These are phyloP conservation scores for Lypha dubia DNA, from an alignment of 2,888 invertebrate genomes.

Conservation along the genomic window DNA sequence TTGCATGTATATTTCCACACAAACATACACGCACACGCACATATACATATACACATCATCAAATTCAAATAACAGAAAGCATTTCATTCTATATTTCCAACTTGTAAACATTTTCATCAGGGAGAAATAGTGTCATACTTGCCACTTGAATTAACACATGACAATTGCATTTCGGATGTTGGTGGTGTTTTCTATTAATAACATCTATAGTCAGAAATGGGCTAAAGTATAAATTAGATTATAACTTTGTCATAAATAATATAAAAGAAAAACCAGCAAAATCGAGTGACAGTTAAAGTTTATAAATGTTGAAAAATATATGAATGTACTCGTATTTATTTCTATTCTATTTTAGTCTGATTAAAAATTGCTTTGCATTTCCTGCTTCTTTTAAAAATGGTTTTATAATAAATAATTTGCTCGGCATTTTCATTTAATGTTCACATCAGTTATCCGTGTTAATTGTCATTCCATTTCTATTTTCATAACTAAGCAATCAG, in stretches of 20 bases:
- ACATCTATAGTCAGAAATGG: background rate
- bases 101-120: slow-evolving; percentile 23
- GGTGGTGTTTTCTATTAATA: background rate
- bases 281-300: background rate
- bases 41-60: too few species aligned
- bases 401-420: too few species aligned
- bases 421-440: too few species aligned
- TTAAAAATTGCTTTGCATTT: too few species aligned
- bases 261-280: background rate
- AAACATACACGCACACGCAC: too few species aligned
- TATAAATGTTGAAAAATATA: background rate
- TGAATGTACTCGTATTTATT: too few species aligned
- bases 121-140: slow-evolving; percentile 22
- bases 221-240: slow-evolving; percentile 3
- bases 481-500: too few species aligned
- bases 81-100: background rate
- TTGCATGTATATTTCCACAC: background rate
- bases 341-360: too few species aligned
- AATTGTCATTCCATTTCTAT: too few species aligned
- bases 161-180: slow-evolving; percentile 13
- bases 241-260: slow-evolving; percentile 7
- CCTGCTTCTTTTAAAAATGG: too few species aligned
- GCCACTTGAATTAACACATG: slow-evolving; percentile 27
- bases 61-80: background rate
- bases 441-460: too few species aligned